Base-by-base conservation (phyloP, 2,113 vertebrate species). In the Periophthalmodon schlosseri region DNA sequence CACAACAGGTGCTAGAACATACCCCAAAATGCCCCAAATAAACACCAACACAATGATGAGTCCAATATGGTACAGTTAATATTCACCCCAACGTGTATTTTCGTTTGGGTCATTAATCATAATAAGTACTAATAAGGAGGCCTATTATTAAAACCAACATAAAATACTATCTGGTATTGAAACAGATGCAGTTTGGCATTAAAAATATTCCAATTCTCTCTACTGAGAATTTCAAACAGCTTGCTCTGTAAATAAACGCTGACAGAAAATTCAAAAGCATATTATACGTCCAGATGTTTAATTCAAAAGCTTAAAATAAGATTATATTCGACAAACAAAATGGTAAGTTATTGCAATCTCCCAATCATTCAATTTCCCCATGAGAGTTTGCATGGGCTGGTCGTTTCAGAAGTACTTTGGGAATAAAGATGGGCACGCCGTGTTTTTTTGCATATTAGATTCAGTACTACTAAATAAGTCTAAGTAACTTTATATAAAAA, bases 291-390 rank as follows among this genome's bases (percentile, higher is more conserved):
- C n/a, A 69, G 70, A 77, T 73, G 57, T 70, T 75, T 61, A 61
- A 76, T 77, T 39, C 65, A 60, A 67, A 33, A 11, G 36, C 64
- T 70, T 68, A 24, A 34, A 82, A 82, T 81, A 12, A 18, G 34
- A 73, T 84, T 77, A 70, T 50, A 20, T 56, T 56, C n/a, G 20
- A 69, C 63, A 67, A 47, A 64, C 60, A 75, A 68, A 77, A 81
- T 79, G 20, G 57, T 66, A 79, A 83, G 65, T 78, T 75, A 83
- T 75, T 77, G 67, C 65, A 65, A 34, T 77, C 72, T 82, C 49
- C 18, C 65, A 85, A 83, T 79, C 75, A 44, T 77, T 81, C 3
- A 2, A 28, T 68, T 79, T 83, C 74, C 76, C 82, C 39, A 68
- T 61, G 39, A 56, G 52, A 7, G 20, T 28, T 28, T 28, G 28